Evolutionary conservation across 1,140 invertebrate genomes (phyloP).

Genomic region (Zaprionus inermis): DNA sequence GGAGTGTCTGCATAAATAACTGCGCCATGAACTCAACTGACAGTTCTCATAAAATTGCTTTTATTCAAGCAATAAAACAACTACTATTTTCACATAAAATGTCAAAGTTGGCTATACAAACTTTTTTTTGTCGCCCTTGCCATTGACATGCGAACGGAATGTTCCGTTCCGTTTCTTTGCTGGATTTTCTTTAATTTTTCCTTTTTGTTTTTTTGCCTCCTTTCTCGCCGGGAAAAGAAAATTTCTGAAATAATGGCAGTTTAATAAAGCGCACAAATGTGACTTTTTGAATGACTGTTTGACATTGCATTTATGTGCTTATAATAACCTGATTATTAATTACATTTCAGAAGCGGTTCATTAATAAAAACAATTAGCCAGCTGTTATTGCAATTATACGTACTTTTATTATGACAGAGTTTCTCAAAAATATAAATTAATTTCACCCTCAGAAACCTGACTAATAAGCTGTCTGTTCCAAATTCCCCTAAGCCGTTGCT

Average conservation of each 20-base stretch:
- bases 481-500: not conserved
- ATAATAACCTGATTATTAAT: conserved; percentile 56
- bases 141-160: conserved; percentile 33
- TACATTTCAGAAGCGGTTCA: conserved; percentile 13
- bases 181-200: conserved; percentile 20
- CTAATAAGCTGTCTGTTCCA: not conserved
- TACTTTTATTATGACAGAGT: not conserved
- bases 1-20: conserved; percentile 36
- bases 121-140: conserved; percentile 39
- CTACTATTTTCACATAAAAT: conserved; percentile 55
- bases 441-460: not conserved
- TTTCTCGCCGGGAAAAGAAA: conserved; percentile 31
- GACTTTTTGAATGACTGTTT: conserved; percentile 24
- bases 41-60: conserved; percentile 43
- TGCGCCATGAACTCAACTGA: conserved; percentile 26
- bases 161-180: conserved; percentile 1
- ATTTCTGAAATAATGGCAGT: conserved; percentile 52
- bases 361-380: conserved; percentile 24
- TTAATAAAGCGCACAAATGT: conserved; percentile 59
- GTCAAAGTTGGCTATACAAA: conserved; percentile 52
- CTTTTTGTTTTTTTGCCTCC: not conserved
- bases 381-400: not conserved
- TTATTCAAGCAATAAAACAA: conserved; percentile 50
- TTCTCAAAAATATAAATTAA: not conserved
- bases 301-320: conserved; percentile 30